Evolutionary conservation across 2,797 vertebrate genomes (phyloP), one percentile per base, ranked within the genome.

Genomic region (Smutsia temminckii): DNA sequence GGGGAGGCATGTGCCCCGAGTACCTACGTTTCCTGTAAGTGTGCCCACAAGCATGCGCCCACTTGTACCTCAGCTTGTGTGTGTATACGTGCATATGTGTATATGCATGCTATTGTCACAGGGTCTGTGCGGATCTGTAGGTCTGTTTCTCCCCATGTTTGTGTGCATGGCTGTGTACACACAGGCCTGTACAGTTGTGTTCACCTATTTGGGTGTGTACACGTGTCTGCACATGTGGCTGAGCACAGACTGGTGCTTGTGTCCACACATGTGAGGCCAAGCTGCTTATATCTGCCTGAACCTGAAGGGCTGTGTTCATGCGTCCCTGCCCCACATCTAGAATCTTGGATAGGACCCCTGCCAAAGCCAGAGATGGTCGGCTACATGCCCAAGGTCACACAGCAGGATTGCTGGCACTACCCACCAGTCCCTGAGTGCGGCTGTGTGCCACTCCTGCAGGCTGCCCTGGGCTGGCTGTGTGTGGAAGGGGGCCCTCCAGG

Each of bases 31-130:
- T 51, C 29, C 42, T 69, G 8, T 1, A 57, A 18, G n/a, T 23
- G 18, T 1, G 0, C 46, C 46, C 20, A 5, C 2, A 25, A 42
- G 2, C 23, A 6, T 0, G 17, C 6, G 7, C 49, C 63, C 2
- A 0, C 5, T 34, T 27, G 92, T 9, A 7, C 27, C 16, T 40
- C 21, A 10, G 71, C 27, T 14, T 34, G 17, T 34, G 18, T 1
- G 21, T 57, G 71, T n/a, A 12, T 57, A 10, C 9, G 40, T 18
- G 27, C 32, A 10, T 16, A 9, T 27, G 10, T 12, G 21, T 13
- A 32, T 21, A 16, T 27, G 7, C 11, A 9, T 59, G 34, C 69
- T 27, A 21, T 40, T 11, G 32, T 18, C 59, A 13, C 3, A 3
- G 53, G 42, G 5, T 42, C 71, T 57, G 20, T 42, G 66, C 14